Conservation (phyloP, 2,113 vertebrate genomes). For the Eira barbara region DNA sequence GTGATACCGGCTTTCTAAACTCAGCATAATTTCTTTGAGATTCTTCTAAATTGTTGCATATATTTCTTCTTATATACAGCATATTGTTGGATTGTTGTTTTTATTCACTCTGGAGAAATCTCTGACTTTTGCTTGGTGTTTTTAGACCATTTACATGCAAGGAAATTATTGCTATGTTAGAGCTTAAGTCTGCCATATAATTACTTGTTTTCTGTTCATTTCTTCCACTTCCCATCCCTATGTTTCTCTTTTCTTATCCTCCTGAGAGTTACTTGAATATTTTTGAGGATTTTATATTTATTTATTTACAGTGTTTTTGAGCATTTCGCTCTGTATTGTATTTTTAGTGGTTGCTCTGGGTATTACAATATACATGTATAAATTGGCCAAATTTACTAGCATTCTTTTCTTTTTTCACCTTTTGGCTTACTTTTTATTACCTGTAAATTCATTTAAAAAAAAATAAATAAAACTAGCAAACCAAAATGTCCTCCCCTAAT, state of each 20-base stretch:
- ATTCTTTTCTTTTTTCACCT: background rate
- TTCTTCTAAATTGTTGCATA: background rate
- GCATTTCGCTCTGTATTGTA: background rate
- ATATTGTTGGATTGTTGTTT: background rate
- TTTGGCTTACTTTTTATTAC: background rate
- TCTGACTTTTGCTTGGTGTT: background rate
- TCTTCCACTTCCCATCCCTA: background rate
- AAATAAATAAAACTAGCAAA: background rate
- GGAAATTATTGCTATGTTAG: background rate
- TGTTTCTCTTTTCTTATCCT: background rate
- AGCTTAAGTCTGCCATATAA: background rate
- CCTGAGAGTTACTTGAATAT: background rate
- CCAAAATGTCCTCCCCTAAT: background rate
- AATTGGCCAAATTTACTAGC: background rate
- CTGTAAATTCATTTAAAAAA: background rate
- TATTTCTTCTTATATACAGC: background rate
- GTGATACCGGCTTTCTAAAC: background rate
- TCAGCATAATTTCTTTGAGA: slow-evolving; percentile 1
- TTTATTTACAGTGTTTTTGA: background rate
- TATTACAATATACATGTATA: background rate
- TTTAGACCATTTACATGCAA: background rate
- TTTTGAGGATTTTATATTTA: slow-evolving; percentile 8
- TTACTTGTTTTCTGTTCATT: background rate
- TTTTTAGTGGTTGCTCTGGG: background rate
- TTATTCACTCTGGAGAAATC: background rate